These are phyloP conservation scores for Meliscaeva auricollis DNA, from an alignment of 2,888 invertebrate species.

Conservation along the genomic window DNA sequence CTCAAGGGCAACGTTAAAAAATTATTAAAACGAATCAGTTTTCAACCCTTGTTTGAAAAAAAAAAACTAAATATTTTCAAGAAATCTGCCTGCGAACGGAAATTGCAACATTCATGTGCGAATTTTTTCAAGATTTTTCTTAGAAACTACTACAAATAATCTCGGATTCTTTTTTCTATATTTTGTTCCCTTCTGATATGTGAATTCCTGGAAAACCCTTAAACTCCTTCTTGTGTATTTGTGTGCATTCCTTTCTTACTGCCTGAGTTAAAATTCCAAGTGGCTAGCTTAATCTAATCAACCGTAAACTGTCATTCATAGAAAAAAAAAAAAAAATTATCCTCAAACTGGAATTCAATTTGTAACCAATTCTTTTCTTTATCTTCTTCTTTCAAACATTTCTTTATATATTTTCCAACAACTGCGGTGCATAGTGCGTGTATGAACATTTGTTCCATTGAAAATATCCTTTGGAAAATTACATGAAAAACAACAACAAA, in stretches of 20 bases:
- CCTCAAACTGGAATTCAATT: constrained; percentile 16
- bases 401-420: no score
- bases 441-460: neutral
- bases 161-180: neutral
- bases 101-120: neutral
- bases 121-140: neutral
- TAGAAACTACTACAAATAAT: neutral
- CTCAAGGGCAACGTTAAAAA: no score
- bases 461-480: neutral
- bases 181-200: neutral
- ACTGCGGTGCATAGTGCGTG: neutral
- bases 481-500: neutral
- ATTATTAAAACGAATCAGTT: no score
- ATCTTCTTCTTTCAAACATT: no score
- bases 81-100: neutral
- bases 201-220: constrained; percentile 2
- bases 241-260: neutral
- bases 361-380: constrained; percentile 8
- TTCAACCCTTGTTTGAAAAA: no score
- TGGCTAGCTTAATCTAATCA: constrained; percentile 19
- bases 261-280: neutral
- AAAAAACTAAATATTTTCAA: no score
- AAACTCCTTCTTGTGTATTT: neutral
- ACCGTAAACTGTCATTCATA: constrained; percentile 21
- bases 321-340: neutral